phyloP scores from a whole-genome alignment of 2,888 invertebrate genomes.

The Lampropteryx suffumata region DNA sequence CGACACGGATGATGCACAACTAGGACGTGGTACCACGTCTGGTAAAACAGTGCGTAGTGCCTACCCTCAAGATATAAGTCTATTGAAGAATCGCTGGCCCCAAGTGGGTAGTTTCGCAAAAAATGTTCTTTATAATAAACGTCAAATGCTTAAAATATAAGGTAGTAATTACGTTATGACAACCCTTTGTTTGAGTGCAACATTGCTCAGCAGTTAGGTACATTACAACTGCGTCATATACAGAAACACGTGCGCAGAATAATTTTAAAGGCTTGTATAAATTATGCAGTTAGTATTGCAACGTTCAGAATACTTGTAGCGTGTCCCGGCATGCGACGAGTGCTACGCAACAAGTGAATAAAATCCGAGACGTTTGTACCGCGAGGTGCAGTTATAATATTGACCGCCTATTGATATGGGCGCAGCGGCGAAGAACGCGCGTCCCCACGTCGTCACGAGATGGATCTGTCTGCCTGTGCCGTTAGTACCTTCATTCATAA shows the following conservation, averaged over 20 bases:
- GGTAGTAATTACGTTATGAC: conserved; percentile 18
- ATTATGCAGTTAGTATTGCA: conserved; percentile 64
- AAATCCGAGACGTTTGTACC: conserved; percentile 63
- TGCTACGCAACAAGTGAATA: conserved; percentile 73
- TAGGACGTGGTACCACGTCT: conserved; percentile 45
- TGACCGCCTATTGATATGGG: conserved; percentile 74
- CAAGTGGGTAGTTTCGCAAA: neutral
- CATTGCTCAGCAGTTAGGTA: conserved; percentile 34
- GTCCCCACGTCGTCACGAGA: conserved; percentile 76
- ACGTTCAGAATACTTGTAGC: conserved; percentile 58
- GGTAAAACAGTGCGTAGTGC: conserved; percentile 11
- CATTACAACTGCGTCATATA: conserved; percentile 49
- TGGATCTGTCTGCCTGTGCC: conserved; percentile 76
- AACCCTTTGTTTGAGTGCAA: conserved; percentile 35
- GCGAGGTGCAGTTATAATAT: conserved; percentile 62
- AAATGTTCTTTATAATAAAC: neutral
- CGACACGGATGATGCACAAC: conserved; percentile 52
- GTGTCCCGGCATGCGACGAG: conserved; percentile 59
- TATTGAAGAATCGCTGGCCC: neutral
- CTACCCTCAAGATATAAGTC: neutral
- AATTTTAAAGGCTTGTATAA: conserved; percentile 53
- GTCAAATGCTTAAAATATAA: conserved; percentile 9
- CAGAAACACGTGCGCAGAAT: conserved; percentile 55
- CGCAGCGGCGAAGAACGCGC: conserved; percentile 74
- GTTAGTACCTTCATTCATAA: conserved; percentile 57